phyloP scores from a whole-genome alignment of 1,140 invertebrate genomes.

The Gerris buenoi region DNA sequence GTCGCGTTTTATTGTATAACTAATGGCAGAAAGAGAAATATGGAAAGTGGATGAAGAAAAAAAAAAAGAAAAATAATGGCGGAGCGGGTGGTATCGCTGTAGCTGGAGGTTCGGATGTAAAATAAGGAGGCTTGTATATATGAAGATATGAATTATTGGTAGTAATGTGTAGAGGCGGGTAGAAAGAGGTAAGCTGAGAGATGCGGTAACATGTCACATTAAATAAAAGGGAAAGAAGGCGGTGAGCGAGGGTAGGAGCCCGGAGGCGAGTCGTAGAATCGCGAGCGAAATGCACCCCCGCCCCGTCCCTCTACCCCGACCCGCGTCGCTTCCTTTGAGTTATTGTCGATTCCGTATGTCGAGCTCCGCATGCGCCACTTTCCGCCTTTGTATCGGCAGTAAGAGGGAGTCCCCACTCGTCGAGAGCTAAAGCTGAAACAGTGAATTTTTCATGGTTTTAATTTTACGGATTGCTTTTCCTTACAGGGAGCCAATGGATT shows the following conservation, averaged over 20 bases:
- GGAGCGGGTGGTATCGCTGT: neutral
- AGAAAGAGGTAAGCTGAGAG: neutral
- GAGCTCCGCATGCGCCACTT: neutral
- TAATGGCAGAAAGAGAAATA: neutral
- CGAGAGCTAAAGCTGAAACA: neutral
- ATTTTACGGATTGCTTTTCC: constrained; percentile 9
- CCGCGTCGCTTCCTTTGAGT: constrained; percentile 2
- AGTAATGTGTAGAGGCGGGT: neutral
- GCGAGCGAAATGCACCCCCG: too few relatives aligned
- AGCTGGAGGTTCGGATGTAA: neutral
- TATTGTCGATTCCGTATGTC: constrained; percentile 7
- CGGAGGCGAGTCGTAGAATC: neutral
- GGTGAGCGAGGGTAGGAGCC: neutral
- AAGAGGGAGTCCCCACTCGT: neutral
- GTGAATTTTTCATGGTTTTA: constrained; percentile 8
- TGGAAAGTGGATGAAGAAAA: neutral
- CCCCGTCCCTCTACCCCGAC: too few relatives aligned
- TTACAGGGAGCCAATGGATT: constrained; percentile 8
- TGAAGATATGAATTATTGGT: constrained; percentile 2
- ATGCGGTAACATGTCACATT: constrained; percentile 2
- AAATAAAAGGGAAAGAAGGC: constrained; percentile 3
- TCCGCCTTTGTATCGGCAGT: neutral
- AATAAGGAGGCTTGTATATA: neutral
- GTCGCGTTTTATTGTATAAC: neutral
- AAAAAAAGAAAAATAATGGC: neutral